Evolutionary conservation across 2,888 invertebrate species (phyloP).

Genomic region (Priocnemis perturbator): DNA sequence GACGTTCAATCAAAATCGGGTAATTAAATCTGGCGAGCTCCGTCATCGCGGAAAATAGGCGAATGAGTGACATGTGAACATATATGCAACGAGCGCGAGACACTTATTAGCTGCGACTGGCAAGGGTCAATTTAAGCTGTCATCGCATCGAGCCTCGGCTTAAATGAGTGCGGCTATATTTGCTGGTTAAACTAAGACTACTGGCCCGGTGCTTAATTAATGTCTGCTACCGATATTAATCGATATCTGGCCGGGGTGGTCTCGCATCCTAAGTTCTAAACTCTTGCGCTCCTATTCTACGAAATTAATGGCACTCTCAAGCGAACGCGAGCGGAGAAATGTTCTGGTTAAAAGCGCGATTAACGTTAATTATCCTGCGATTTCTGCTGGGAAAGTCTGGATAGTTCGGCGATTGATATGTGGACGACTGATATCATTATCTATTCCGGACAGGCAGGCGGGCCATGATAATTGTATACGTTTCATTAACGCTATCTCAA

Average conservation of each 20-base stretch:
- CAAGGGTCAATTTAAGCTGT: not conserved
- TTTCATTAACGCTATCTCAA: slow-evolving; percentile 7
- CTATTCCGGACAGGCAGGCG: not conserved
- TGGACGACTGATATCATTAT: not conserved
- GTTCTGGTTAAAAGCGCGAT: too few species aligned
- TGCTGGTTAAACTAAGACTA: not conserved
- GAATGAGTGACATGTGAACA: too few species aligned
- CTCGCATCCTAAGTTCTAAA: too few species aligned
- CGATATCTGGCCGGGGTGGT: too few species aligned
- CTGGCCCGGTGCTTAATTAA: not conserved
- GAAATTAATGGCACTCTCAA: not conserved
- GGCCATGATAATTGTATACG: not conserved
- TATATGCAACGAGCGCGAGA: too few species aligned
- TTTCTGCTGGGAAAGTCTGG: too few species aligned
- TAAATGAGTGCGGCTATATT: not conserved
- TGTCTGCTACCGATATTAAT: not conserved
- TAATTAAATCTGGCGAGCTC: not conserved
- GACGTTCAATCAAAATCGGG: not conserved
- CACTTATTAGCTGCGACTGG: too few species aligned
- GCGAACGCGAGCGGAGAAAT: too few species aligned
- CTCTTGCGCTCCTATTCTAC: too few species aligned
- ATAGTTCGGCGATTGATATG: not conserved
- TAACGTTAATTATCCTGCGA: too few species aligned
- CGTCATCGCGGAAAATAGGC: too few species aligned
- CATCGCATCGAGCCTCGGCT: not conserved